These are phyloP conservation scores for Nothura maculosa DNA, from an alignment of 2,797 vertebrate genomes.

Conservation along the genomic window DNA sequence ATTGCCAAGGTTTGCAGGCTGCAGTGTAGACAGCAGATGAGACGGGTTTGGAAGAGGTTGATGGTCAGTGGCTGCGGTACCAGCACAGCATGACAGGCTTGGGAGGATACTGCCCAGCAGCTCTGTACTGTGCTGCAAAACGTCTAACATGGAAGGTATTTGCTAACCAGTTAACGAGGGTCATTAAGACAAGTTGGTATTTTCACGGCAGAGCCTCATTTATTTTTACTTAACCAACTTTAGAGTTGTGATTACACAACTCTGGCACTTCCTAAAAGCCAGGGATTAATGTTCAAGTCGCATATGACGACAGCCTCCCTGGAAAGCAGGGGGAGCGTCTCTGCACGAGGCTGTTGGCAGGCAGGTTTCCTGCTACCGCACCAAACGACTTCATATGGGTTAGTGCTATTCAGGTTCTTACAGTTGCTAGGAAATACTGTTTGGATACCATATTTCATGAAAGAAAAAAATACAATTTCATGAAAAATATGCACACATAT, in stretches of 20 bases:
- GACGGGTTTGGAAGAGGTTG: not conserved
- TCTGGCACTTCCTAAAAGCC: not conserved
- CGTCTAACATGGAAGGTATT: too few relatives aligned
- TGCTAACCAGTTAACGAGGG: not conserved
- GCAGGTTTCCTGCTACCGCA: not conserved
- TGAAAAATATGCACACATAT: not conserved
- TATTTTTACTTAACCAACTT: not conserved
- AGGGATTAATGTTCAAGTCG: not conserved
- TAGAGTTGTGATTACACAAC: not conserved
- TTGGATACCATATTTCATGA: not conserved
- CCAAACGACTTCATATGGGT: not conserved
- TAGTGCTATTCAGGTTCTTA: not conserved
- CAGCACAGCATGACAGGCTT: rapidly evolving
- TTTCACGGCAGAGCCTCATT: not conserved
- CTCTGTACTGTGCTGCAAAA: not conserved
- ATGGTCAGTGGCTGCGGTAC: not conserved
- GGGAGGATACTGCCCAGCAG: not conserved
- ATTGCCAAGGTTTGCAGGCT: not conserved
- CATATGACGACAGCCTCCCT: not conserved
- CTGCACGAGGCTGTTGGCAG: rapidly evolving
- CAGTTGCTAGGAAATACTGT: too few relatives aligned
- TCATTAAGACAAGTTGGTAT: not conserved
- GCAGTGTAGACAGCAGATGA: not conserved
- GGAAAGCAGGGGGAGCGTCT: not conserved
- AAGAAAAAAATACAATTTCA: not conserved